Evolutionary conservation across 2,888 invertebrate genomes (phyloP), one percentile per base, ranked within the genome.

Genomic region (Drosophila merina): DNA sequence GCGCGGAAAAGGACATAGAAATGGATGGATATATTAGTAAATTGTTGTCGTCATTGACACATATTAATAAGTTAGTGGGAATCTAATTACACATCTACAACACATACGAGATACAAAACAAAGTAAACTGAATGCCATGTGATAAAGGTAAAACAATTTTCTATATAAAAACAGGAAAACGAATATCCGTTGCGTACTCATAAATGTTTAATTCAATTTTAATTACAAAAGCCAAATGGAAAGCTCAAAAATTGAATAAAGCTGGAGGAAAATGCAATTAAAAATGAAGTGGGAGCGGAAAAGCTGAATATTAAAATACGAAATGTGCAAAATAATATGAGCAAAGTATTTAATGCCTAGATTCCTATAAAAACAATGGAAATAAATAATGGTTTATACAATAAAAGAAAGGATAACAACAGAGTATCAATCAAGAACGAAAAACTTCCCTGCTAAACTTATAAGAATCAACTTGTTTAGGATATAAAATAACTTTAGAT

Each of bases 21-120:
- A 42, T 20, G 25, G 63, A 51, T 63, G 33, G 51, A 64, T 44
- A 26, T 45, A 67, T 54, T 67, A 64, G 55, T 64, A 66, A 36
- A 6, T 38, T 45, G 3, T 8, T n/a, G 20, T 45, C n/a, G 28
- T 3, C 8, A 8, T 1, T 20, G 9, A 14, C 14, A 14, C 14
- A 42, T 8, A 20, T 42, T 42, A 12, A 42, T 7, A 20, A 31
- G 14, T 31, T 31, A 9, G 5, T 36, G 28, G 3, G 44, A 51
- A 52, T 54, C 20, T 55, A 64, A 67, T 67, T 47, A 47, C 9
- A 26, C 8, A n/a, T 26, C 68, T 67, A 67, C 55, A 47, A n/a
- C 9, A 67, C 25, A 45, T 8, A 26, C 12, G n/a, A 28, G n/a
- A 26, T 31, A 31, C 20, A 56, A n/a, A 3, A 25, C 6, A 10